Evolutionary conservation across 2,888 invertebrate species (phyloP), one percentile per base, ranked within the genome.

Genomic region (Parasteatoda lunata): DNA sequence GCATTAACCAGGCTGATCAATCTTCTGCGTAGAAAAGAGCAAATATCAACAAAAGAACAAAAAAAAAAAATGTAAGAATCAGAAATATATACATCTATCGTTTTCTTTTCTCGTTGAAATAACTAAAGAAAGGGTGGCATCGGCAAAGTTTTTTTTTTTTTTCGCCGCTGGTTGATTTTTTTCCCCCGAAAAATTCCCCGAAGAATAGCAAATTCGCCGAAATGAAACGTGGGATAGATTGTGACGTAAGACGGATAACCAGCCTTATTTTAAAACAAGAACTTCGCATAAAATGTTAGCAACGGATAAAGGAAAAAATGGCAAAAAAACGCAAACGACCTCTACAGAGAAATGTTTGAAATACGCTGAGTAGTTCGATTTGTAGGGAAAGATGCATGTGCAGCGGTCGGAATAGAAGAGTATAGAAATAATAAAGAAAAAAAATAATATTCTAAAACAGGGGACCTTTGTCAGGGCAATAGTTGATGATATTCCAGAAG

Each of bases 321-420:
- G 7, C 51, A 15, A 49, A 52, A 79, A 65, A 80, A 11, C 11
- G 9, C 3, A 59, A 59, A 59, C 9, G 13, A 76, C 66, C 15
- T n/a, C 68, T 69, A 59, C 13, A n/a, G 49, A 59, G n/a, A 75
- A 84, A 79, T 76, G 77, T 79, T 85, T 70, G 79, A 85, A 85
- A 85, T 79, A 65, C 73, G 75, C 84, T 72, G 77, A 72, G 77
- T 81, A 85, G 84, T 85, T 85, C 79, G 84, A 85, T 85, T 85
- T 79, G 7, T 47, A 69, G 65, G 54, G 70, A 64, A 76, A 70
- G 71, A 76, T 51, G 71, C 73, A 78, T 65, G 64, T 64, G 52
- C 71, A 72, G 52, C 51, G 78, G 59, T 75, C 49, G 72, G 77
- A 84, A 72, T 51, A 54, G 71, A 65, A 47, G 13, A 48, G 51